phyloP scores from a whole-genome alignment of 2,113 vertebrate species.

The Heterotilapia buettikoferi region DNA sequence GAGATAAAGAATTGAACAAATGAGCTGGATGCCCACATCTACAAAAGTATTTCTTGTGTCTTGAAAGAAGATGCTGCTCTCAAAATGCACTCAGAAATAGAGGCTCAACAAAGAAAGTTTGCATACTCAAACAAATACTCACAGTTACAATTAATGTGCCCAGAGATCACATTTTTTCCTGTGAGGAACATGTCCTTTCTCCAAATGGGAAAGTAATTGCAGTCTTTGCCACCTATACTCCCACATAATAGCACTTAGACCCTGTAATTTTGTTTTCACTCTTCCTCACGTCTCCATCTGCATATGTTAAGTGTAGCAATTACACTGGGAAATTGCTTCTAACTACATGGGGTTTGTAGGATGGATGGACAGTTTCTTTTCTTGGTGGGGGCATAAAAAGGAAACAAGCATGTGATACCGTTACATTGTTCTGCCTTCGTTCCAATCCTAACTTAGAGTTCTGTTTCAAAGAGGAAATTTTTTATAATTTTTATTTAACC shows the following conservation, averaged over 20 bases:
- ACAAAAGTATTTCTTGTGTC: not conserved
- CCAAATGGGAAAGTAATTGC: conserved; percentile 75
- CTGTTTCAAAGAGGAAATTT: not conserved
- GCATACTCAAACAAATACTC: conserved; percentile 37
- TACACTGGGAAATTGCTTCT: conserved; percentile 69
- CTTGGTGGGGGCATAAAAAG: conserved; percentile 28
- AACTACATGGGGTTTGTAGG: conserved; percentile 57
- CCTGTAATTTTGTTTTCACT: conserved; percentile 75
- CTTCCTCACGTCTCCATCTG: conserved; percentile 68
- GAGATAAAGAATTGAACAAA: not conserved
- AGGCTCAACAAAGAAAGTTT: conserved; percentile 47
- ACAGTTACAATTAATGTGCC: conserved; percentile 68
- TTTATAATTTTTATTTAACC: not conserved
- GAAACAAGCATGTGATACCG: conserved; percentile 4
- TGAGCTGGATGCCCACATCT: not conserved
- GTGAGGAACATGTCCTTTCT: conserved; percentile 63
- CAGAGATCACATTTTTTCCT: conserved; percentile 66
- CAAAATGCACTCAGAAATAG: not conserved
- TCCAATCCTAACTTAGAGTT: not conserved
- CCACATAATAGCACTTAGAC: conserved; percentile 73
- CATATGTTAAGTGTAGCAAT: conserved; percentile 77
- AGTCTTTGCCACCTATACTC: conserved; percentile 70
- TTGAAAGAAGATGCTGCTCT: not conserved
- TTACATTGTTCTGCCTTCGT: not conserved
- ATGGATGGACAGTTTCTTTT: conserved; percentile 53